Conservation (phyloP, 2,797 vertebrate genomes). For the Oceanodroma leucorhoa region DNA sequence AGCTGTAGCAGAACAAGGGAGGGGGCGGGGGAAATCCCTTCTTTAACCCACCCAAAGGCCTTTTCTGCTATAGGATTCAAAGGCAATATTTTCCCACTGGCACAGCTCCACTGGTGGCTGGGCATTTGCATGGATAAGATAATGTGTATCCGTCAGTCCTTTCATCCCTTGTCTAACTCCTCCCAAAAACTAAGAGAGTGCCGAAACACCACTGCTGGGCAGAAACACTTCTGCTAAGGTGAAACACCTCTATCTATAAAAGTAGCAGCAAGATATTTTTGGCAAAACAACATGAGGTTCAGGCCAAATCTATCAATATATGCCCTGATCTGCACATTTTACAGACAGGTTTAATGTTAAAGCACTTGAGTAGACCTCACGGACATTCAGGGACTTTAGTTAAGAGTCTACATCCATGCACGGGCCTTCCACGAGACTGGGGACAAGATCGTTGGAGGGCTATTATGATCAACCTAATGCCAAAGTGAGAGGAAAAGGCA, state of each 20-base stretch:
- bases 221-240: neutral
- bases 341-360: neutral
- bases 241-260: neutral
- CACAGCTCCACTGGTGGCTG: neutral
- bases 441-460: neutral
- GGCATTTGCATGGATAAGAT: neutral
- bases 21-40: neutral
- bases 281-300: neutral
- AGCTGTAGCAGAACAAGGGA: neutral
- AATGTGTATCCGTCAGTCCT: neutral
- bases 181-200: neutral
- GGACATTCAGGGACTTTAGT: neutral
- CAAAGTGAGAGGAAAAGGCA: neutral
- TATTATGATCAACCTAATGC: neutral
- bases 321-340: neutral
- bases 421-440: neutral
- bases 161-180: neutral
- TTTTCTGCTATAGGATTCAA: neutral
- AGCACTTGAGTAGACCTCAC: neutral
- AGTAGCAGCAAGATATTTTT: neutral
- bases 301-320: neutral
- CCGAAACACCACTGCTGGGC: fast-evolving
- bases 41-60: neutral
- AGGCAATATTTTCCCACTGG: constrained; percentile 14
- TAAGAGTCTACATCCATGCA: neutral